Conservation (phyloP, 2,797 vertebrate species). For the Enteromius thamalakanensis region DNA sequence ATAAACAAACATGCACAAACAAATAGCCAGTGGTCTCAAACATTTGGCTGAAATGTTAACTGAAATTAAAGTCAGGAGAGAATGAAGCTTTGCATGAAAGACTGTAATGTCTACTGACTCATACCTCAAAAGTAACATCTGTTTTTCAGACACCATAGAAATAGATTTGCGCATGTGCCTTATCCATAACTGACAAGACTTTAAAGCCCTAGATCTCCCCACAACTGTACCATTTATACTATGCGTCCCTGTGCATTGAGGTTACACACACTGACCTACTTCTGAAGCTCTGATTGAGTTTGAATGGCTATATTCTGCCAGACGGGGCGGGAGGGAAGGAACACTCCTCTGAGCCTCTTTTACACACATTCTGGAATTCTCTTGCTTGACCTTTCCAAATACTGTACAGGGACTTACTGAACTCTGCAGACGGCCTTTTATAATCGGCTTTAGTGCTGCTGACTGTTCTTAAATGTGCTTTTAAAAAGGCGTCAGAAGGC, state of each 20-base stretch:
- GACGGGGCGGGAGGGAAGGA: background rate
- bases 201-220: constrained; percentile 1
- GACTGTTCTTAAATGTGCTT: background rate
- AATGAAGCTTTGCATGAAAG: background rate
- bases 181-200: background rate
- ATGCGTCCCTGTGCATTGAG: constrained; percentile 8
- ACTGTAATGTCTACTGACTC: background rate
- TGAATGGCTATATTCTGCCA: constrained; percentile 33
- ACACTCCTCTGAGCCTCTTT: background rate
- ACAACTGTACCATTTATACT: background rate
- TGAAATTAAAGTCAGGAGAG: background rate
- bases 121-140: background rate
- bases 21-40: background rate
- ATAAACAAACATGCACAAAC: background rate
- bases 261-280: constrained; percentile 49
- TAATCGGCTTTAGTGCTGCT: background rate
- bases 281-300: background rate
- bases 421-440: constrained; percentile 34
- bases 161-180: background rate
- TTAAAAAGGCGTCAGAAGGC: background rate
- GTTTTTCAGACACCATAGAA: background rate
- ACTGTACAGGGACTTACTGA: constrained; percentile 19
- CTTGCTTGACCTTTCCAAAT: background rate
- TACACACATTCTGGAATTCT: constrained; percentile 26
- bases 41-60: too few species aligned